Conservation (phyloP, 2,113 vertebrate genomes). For the Todiramphus chloris region DNA sequence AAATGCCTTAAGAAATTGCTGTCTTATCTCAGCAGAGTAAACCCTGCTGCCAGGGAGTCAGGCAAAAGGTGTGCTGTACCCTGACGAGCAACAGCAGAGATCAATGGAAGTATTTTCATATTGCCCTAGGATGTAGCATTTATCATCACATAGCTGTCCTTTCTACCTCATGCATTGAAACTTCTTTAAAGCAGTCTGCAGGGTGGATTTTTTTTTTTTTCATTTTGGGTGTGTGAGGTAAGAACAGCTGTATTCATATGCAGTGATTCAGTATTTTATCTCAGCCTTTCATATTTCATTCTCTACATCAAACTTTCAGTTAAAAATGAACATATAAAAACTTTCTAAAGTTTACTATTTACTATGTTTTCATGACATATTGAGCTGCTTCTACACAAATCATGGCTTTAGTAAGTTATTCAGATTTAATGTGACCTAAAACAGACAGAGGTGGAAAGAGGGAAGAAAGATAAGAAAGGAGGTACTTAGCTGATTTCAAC, state of each 20-base stretch:
- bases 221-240: background rate
- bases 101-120: background rate
- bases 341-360: background rate
- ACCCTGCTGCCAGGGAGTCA: accelerated
- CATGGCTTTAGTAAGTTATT: background rate
- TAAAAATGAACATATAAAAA: background rate
- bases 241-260: background rate
- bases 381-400: background rate
- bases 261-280: background rate
- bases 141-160: background rate
- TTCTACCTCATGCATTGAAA: background rate
- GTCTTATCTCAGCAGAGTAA: background rate
- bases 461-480: background rate
- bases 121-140: background rate
- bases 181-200: background rate
- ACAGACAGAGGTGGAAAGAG: background rate
- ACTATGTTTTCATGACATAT: background rate
- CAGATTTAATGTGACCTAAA: background rate
- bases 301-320: background rate
- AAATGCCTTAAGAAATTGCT: background rate
- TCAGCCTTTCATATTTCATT: background rate
- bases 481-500: background rate
- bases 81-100: background rate
- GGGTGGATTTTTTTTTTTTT: no score
- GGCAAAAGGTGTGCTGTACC: background rate